A percentile compares a stretch with the other conserved stretches of the same genome.
Evolutionary conservation across 2,888 invertebrate genomes (phyloP).

Genomic region (Polymixis flavicincta): DNA sequence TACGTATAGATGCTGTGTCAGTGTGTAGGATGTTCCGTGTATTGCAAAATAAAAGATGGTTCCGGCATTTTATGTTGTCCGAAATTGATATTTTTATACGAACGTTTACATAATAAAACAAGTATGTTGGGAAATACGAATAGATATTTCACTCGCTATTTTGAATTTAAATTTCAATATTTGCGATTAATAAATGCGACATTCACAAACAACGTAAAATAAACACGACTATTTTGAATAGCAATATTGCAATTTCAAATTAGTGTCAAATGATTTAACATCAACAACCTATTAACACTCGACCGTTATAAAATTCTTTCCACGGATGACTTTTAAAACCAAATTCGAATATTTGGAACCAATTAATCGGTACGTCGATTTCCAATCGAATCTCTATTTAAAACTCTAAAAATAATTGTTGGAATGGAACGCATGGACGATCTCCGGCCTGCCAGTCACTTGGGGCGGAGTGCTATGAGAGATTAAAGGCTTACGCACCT

Average conservation of each 20-base stretch:
- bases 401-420: constrained; percentile 62
- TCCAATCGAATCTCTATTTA: constrained; percentile 51
- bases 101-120: too few relatives aligned
- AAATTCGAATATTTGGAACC: constrained; percentile 38
- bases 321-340: constrained; percentile 14
- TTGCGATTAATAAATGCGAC: constrained; percentile 1
- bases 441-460: constrained; percentile 67
- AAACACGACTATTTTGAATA: background rate
- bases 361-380: constrained; percentile 55
- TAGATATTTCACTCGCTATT: background rate
- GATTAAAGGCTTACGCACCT: constrained; percentile 84
- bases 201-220: background rate
- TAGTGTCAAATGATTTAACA: background rate
- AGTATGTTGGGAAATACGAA: background rate
- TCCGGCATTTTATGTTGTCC: background rate
- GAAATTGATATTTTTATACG: background rate
- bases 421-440: constrained; percentile 51
- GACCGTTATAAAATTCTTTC: constrained; percentile 7
- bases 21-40: background rate
- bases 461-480: constrained; percentile 74
- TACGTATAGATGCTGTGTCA: background rate
- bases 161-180: background rate
- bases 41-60: background rate
- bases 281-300: constrained; percentile 1
- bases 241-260: constrained; percentile 9